A percentile compares a stretch with the other conserved stretches of the same genome.
Evolutionary conservation across 2,113 vertebrate species (phyloP).

Genomic region (Delphinapterus leucas): DNA sequence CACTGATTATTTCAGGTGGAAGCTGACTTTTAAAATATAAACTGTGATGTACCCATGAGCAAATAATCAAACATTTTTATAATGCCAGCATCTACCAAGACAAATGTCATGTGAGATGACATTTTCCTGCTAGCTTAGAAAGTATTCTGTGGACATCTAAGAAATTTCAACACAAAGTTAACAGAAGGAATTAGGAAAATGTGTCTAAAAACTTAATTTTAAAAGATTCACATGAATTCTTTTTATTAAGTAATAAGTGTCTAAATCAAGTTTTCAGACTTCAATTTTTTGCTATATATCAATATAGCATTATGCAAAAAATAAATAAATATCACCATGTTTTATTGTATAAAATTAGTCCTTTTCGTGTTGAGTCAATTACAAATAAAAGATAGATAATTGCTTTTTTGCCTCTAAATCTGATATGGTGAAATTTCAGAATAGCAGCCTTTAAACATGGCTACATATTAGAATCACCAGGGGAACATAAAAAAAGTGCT

Average conservation of each 20-base stretch:
- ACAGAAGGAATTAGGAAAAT: background rate
- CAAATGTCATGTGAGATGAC: background rate
- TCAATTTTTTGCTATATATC: background rate
- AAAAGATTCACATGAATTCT: background rate
- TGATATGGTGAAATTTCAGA: background rate
- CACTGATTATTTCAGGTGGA: conserved; percentile 33
- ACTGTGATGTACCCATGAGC: background rate
- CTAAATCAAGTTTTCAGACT: background rate
- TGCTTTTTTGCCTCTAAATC: background rate
- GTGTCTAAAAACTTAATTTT: background rate
- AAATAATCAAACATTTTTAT: conserved; percentile 14
- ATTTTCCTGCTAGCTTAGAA: conserved; percentile 2
- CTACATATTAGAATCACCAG: background rate
- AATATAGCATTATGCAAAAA: background rate
- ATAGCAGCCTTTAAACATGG: background rate
- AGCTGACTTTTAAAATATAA: conserved; percentile 31
- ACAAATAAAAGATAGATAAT: conserved; percentile 1
- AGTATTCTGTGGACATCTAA: background rate
- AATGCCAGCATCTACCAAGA: background rate
- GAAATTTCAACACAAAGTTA: background rate
- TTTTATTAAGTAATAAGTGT: background rate
- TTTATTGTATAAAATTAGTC: background rate
- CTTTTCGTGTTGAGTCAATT: background rate
- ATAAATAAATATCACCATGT: background rate
- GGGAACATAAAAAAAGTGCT: background rate